Percentiles rank a stretch among this genome's conserved stretches.
phyloP scores from a whole-genome alignment of 2,113 vertebrate species.

The Tiliqua scincoides region DNA sequence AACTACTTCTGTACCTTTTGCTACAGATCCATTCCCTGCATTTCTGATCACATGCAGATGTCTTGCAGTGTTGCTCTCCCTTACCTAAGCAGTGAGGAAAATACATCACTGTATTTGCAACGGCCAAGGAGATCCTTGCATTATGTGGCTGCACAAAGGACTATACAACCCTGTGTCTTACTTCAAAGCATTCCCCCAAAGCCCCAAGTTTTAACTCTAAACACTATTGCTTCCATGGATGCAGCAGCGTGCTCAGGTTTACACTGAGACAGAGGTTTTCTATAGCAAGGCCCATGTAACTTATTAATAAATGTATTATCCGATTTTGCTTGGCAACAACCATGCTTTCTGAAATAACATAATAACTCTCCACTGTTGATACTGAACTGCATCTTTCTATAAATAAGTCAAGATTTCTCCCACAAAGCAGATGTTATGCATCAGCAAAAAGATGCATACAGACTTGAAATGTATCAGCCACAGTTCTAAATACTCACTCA shows the following conservation, averaged over 20 bases:
- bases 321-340: background rate
- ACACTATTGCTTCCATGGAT: background rate
- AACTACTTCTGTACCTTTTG: background rate
- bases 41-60: background rate
- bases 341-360: background rate
- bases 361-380: background rate
- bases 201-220: background rate
- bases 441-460: background rate
- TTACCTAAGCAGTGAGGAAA: too few relatives aligned
- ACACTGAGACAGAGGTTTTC: background rate
- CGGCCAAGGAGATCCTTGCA: too few relatives aligned
- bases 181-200: background rate
- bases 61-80: background rate
- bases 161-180: background rate
- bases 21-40: background rate
- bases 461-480: background rate
- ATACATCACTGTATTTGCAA: too few relatives aligned
- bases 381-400: background rate
- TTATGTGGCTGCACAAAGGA: background rate
- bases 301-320: background rate
- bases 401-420: slow-evolving; percentile 11
- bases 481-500: background rate
- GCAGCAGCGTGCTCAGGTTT: background rate
- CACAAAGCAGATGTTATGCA: background rate
- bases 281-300: background rate